Base-by-base conservation (phyloP, 2,888 invertebrate species). In the Hydriomena furcata region DNA sequence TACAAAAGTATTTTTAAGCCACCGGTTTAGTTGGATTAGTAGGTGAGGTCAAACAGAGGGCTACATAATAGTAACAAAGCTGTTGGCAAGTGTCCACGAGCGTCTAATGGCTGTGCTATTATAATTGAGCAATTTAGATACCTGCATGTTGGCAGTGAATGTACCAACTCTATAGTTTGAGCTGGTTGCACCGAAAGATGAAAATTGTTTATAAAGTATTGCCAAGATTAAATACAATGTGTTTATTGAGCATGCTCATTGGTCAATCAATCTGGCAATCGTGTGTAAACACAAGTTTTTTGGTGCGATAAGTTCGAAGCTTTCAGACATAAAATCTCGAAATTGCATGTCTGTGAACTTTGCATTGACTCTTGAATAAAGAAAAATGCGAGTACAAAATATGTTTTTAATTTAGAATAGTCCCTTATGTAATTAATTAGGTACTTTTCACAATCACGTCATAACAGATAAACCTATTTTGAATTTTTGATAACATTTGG, bases 81-180 rank as follows among this genome's bases (percentile, higher is more conserved):
- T 70, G 66, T 72, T 81, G 80, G 79, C 82, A 68, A 63, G 62
- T 65, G 69, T 77, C 79, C 79, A 78, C 62, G 10, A 58, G 73
- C 73, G 73, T 78, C 65, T 66, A 75, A 83, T 80, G 86, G 85
- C 86, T 86, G 86, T 86, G 85, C 80, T 75, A 72, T 69, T 62
- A 61, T 72, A 73, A 69, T 65, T 65, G 65, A 65, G 65, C 67
- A 67, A 68, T 68, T 58, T 61, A 65, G 63, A 61, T 60, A 66
- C 68, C 60, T 51, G 61, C 61, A 52, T 60, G 56, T 65, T 68
- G 63, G 65, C 69, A 58, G 51, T 53, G 40, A 55, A 48, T 43
- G 38, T 40, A 38, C 67, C 67, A 66, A 52, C 28, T 61, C 47
- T 62, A 63, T 64, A 56, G 60, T 58, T 55, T 54, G 52, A 65